Evolutionary conservation across 2,797 vertebrate genomes (phyloP).

Genomic region (Manis pentadactyla): DNA sequence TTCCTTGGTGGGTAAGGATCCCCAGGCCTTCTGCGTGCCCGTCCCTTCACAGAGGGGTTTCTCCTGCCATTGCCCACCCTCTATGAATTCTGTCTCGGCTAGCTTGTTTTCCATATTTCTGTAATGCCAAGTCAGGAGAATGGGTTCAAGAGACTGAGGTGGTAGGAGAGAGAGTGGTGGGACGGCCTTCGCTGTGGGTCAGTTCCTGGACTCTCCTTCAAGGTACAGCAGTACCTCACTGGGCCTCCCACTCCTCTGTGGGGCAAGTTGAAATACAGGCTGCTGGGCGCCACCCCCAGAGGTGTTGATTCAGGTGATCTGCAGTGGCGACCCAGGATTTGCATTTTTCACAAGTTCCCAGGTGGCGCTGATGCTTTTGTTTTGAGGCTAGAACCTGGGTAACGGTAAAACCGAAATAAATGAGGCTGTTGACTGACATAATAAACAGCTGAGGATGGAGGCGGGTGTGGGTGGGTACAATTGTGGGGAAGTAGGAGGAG

Average conservation of each 20-base stretch:
- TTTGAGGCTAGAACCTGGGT: neutral
- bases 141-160: neutral
- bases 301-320: neutral
- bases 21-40: neutral
- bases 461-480: accelerated
- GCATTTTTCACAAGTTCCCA: neutral
- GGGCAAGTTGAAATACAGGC: neutral
- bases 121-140: neutral
- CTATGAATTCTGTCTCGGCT: neutral
- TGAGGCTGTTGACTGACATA: neutral
- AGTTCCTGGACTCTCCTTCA: neutral
- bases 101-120: neutral
- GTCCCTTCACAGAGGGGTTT: neutral
- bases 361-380: neutral
- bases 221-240: neutral
- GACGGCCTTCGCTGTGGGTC: accelerated
- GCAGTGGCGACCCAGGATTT: neutral
- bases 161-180: accelerated
- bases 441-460: neutral
- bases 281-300: no score
- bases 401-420: neutral
- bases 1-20: no score
- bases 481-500: neutral
- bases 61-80: neutral
- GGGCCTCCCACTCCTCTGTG: no score